Percentiles rank a stretch among this genome's conserved stretches.
phyloP scores from a whole-genome alignment of 1,140 invertebrate genomes.

The Venturia canescens region DNA sequence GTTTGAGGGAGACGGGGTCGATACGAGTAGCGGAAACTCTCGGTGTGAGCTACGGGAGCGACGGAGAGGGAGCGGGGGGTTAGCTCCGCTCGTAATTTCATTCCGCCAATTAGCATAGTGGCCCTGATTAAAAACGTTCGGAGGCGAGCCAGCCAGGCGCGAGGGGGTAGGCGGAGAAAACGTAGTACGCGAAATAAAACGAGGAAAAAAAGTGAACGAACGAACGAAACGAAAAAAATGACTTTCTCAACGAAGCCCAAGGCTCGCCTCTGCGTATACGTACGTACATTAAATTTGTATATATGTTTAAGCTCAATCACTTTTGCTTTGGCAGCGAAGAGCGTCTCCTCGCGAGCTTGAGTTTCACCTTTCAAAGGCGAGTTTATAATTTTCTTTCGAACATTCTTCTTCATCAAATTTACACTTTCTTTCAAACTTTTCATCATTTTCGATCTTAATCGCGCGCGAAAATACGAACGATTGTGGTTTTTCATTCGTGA shows the following conservation, averaged over 20 bases:
- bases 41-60: not conserved
- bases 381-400: too few relatives aligned
- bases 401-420: too few relatives aligned
- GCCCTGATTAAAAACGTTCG: slow-evolving; percentile 62
- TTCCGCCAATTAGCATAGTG: slow-evolving; percentile 61
- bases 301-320: slow-evolving; percentile 28
- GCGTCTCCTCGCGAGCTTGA: not conserved
- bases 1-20: slow-evolving; percentile 28
- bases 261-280: not conserved
- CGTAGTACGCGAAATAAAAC: not conserved
- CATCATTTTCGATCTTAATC: too few relatives aligned
- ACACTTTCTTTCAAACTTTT: too few relatives aligned
- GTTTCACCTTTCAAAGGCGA: too few relatives aligned
- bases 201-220: too few relatives aligned
- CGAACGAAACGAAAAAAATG: slow-evolving; percentile 31
- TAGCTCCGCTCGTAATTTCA: slow-evolving; percentile 52
- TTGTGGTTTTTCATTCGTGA: too few relatives aligned
- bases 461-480: too few relatives aligned
- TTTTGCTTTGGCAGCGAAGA: slow-evolving; percentile 30
- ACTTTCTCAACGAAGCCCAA: slow-evolving; percentile 17
- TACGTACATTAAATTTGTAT: not conserved
- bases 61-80: slow-evolving; percentile 3
- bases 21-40: slow-evolving; percentile 39
- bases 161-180: slow-evolving; percentile 9
- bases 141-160: slow-evolving; percentile 34